phyloP scores from a whole-genome alignment of 2,888 invertebrate species.

The Cotesia congregata region DNA sequence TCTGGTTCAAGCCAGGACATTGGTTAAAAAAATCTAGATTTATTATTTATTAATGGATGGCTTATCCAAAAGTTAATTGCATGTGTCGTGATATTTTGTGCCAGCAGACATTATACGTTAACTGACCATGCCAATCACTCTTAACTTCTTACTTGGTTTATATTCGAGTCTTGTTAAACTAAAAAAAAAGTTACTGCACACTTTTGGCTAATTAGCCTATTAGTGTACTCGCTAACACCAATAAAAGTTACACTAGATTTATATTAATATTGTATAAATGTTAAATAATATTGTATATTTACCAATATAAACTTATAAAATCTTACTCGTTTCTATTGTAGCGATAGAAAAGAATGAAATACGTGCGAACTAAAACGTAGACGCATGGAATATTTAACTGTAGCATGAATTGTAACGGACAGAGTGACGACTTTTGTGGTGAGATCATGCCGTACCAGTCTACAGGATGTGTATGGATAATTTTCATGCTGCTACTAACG shows the following conservation, averaged over 20 bases:
- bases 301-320: background rate
- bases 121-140: slow-evolving; percentile 3
- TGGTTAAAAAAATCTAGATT: background rate
- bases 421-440: background rate
- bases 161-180: background rate
- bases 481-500: background rate
- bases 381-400: background rate
- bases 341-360: background rate
- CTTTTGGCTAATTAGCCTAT: background rate
- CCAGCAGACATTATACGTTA: slow-evolving; percentile 16
- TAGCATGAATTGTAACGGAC: background rate
- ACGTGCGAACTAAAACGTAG: background rate
- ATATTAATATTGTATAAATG: background rate
- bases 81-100: slow-evolving; percentile 3
- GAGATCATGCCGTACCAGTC: slow-evolving; percentile 1
- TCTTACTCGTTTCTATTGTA: background rate
- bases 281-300: background rate
- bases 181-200: background rate
- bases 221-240: background rate
- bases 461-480: background rate
- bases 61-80: background rate
- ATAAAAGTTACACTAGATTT: background rate
- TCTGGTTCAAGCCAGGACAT: background rate
- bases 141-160: background rate
- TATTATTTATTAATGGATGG: background rate